Conservation (phyloP, 2,113 vertebrate species). For the Saccopteryx bilineata region DNA sequence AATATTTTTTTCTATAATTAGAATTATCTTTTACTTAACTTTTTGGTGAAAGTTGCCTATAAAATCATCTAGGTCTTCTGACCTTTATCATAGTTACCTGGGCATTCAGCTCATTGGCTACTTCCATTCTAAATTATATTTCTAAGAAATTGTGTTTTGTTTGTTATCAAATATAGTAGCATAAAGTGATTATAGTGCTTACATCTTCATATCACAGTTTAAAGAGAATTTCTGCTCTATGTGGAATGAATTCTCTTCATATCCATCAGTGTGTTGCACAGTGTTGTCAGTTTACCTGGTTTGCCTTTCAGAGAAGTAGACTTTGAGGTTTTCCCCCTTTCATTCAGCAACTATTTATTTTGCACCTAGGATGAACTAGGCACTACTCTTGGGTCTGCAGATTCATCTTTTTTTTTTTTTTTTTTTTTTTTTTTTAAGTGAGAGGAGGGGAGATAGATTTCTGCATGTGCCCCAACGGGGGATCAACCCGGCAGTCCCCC, state of each 20-base stretch:
- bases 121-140: neutral
- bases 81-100: neutral
- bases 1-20: neutral
- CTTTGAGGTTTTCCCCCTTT: neutral
- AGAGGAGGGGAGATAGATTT: too few species aligned
- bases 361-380: neutral
- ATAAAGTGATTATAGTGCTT: neutral
- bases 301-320: neutral
- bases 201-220: neutral
- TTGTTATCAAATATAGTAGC: neutral
- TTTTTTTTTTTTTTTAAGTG: too few species aligned
- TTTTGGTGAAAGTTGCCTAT: neutral
- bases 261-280: neutral
- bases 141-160: slow-evolving; percentile 29
- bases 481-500: neutral
- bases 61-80: neutral
- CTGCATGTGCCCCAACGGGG: neutral
- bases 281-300: neutral
- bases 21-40: neutral
- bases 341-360: neutral
- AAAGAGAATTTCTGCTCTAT: neutral
- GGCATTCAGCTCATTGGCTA: neutral
- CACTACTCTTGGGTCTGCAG: neutral
- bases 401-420: neutral
- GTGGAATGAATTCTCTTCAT: slow-evolving; percentile 25